Evolutionary conservation across 1,140 invertebrate species (phyloP).

Genomic region (Wiebesia pumilae): DNA sequence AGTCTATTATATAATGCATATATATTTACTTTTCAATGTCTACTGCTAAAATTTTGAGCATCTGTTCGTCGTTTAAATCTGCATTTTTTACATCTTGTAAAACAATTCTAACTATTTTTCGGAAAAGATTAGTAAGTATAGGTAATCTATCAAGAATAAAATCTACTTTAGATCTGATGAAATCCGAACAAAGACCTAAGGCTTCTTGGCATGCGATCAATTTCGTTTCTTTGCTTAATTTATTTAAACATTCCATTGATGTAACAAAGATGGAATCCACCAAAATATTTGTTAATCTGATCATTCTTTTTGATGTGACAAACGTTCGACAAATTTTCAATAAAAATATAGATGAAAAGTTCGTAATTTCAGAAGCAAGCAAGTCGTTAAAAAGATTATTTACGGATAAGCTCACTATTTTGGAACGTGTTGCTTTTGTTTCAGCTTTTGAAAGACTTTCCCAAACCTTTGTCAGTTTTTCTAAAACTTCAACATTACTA

Average conservation of each 20-base stretch:
- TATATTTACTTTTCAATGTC: slow-evolving; percentile 52
- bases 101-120: slow-evolving; percentile 29
- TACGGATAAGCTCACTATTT: neutral
- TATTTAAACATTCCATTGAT: slow-evolving; percentile 37
- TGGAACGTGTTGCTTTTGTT: slow-evolving; percentile 28
- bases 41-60: slow-evolving; percentile 40
- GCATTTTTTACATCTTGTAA: neutral
- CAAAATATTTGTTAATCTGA: slow-evolving; percentile 22
- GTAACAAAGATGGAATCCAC: slow-evolving; percentile 47
- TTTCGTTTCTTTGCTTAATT: slow-evolving; percentile 6
- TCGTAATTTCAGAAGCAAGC: slow-evolving; percentile 24
- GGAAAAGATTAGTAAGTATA: slow-evolving; percentile 36
- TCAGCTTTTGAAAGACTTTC: slow-evolving; percentile 41
- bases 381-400: slow-evolving; percentile 38
- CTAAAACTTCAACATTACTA: neutral
- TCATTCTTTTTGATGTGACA: slow-evolving; percentile 47
- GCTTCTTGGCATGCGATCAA: slow-evolving; percentile 41
- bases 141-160: slow-evolving; percentile 48
- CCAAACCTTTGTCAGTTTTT: slow-evolving; percentile 34
- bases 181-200: slow-evolving; percentile 40
- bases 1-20: neutral
- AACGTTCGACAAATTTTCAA: slow-evolving; percentile 39
- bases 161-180: slow-evolving; percentile 44
- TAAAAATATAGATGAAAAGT: slow-evolving; percentile 22
- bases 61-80: slow-evolving; percentile 18